phyloP scores from a whole-genome alignment of 1,140 invertebrate genomes.

The Drosophila auraria region DNA sequence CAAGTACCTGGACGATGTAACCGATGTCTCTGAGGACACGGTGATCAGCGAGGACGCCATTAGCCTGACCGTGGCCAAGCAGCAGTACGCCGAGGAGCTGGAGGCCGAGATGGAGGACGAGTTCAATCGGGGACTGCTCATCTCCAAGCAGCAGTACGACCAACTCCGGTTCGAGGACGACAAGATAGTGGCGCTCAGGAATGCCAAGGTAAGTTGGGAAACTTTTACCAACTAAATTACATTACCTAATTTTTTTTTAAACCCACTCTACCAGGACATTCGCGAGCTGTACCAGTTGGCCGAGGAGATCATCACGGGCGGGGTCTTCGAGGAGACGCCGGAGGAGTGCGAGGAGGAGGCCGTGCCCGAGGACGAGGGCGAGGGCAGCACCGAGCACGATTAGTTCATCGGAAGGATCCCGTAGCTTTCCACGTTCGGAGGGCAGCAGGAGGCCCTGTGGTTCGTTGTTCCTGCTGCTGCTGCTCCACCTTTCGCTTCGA shows the following conservation, averaged over 20 bases:
- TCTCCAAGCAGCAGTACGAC: slow-evolving; percentile 78
- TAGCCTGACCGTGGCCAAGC: slow-evolving; percentile 67
- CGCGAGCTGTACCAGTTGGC: slow-evolving; percentile 78
- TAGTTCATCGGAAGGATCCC: not conserved
- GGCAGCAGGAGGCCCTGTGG: not conserved
- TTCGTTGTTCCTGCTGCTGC: not conserved
- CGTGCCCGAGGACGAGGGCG: slow-evolving; percentile 29
- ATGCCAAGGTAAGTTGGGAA: slow-evolving; percentile 65
- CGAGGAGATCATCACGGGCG: slow-evolving; percentile 79
- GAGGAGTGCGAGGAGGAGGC: slow-evolving; percentile 49
- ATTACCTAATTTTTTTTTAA: not conserved
- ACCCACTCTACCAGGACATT: slow-evolving; percentile 53
- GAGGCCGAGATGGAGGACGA: slow-evolving; percentile 78
- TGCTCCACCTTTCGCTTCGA: not conserved
- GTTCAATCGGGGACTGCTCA: slow-evolving; percentile 71
- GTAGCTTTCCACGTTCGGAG: not conserved
- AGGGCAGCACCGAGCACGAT: slow-evolving; percentile 13
- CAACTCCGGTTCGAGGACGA: slow-evolving; percentile 78
- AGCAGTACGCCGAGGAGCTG: slow-evolving; percentile 69
- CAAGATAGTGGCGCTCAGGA: slow-evolving; percentile 69
- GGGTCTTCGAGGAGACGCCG: slow-evolving; percentile 50
- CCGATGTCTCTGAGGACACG: slow-evolving; percentile 65
- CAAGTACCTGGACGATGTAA: slow-evolving; percentile 70
- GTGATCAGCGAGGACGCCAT: slow-evolving; percentile 64
- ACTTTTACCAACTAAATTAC: not conserved